A percentile compares a stretch with the other conserved stretches of the same genome.
These are phyloP conservation scores for Drosophila paranaensis DNA, from an alignment of 2,888 invertebrate species.

Conservation along the genomic window DNA sequence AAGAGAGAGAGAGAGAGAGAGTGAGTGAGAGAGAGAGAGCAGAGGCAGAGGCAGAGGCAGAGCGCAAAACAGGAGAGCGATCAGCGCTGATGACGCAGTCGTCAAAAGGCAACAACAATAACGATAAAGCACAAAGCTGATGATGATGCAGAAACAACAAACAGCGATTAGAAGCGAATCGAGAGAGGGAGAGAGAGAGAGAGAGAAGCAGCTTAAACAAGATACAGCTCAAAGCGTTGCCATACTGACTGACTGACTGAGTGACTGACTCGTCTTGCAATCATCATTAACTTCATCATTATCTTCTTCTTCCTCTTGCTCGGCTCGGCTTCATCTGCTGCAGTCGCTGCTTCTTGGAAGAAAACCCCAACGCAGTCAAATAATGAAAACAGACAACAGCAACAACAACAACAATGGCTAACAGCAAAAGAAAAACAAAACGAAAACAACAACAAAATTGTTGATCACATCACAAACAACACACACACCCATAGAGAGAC, in stretches of 20 bases:
- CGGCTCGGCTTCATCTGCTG: slow-evolving; percentile 17
- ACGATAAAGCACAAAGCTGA: slow-evolving; percentile 59
- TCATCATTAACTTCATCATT: slow-evolving; percentile 38
- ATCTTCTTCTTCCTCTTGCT: slow-evolving; percentile 2
- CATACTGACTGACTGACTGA: slow-evolving; percentile 43
- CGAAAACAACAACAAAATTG: slow-evolving; percentile 42
- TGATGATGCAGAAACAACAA: slow-evolving; percentile 74
- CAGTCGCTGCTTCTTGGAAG: slow-evolving; percentile 73
- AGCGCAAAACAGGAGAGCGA: slow-evolving; percentile 15
- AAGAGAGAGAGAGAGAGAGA: not conserved
- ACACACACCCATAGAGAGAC: not conserved
- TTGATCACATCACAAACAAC: slow-evolving; percentile 71
- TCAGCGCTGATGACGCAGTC: slow-evolving; percentile 69
- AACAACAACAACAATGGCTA: slow-evolving; percentile 31
- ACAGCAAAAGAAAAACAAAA: slow-evolving; percentile 51
- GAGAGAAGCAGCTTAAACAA: slow-evolving; percentile 17
- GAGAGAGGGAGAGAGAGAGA: slow-evolving; percentile 13
- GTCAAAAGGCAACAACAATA: slow-evolving; percentile 65
- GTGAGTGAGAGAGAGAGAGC: slow-evolving; percentile 1
- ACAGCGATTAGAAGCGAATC: slow-evolving; percentile 65
- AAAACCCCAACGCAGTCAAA: slow-evolving; percentile 56
- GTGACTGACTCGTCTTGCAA: slow-evolving; percentile 30
- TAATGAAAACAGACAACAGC: slow-evolving; percentile 40
- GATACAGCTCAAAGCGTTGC: slow-evolving; percentile 42
- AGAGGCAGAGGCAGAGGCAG: slow-evolving; percentile 5